Evolutionary conservation across 2,113 vertebrate genomes (phyloP).

Genomic region (Suncus etruscus): DNA sequence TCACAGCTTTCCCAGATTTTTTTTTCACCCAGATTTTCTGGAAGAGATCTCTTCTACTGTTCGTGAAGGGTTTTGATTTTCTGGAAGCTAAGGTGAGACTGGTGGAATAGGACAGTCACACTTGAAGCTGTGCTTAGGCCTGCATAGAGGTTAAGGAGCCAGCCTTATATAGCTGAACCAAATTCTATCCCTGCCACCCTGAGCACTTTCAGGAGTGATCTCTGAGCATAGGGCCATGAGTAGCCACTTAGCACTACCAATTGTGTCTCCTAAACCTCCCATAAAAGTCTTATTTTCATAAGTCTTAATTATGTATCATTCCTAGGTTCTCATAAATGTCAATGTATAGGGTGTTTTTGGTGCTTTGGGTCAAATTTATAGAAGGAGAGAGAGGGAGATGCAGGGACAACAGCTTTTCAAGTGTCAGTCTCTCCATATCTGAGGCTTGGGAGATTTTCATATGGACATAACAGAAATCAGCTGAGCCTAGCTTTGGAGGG

Average conservation of each 20-base stretch:
- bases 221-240: no score
- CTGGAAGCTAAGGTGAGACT: background rate
- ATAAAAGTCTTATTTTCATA: no score
- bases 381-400: background rate
- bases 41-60: conserved; percentile 30
- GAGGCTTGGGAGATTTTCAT: background rate
- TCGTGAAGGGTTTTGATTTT: conserved; percentile 35
- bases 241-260: no score
- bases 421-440: background rate
- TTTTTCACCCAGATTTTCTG: background rate
- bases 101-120: background rate
- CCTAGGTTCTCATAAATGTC: background rate
- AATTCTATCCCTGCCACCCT: no score
- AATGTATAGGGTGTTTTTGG: background rate
- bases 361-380: background rate
- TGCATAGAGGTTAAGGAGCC: no score
- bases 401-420: background rate
- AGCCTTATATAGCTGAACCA: no score
- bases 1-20: conserved; percentile 18
- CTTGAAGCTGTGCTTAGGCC: no score
- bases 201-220: no score
- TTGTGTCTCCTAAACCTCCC: no score
- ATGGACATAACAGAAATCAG: background rate
- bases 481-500: background rate
- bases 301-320: no score